Evolutionary conservation across 2,888 invertebrate genomes (phyloP), one percentile per base, ranked within the genome.

Genomic region (Netelia inedita): DNA sequence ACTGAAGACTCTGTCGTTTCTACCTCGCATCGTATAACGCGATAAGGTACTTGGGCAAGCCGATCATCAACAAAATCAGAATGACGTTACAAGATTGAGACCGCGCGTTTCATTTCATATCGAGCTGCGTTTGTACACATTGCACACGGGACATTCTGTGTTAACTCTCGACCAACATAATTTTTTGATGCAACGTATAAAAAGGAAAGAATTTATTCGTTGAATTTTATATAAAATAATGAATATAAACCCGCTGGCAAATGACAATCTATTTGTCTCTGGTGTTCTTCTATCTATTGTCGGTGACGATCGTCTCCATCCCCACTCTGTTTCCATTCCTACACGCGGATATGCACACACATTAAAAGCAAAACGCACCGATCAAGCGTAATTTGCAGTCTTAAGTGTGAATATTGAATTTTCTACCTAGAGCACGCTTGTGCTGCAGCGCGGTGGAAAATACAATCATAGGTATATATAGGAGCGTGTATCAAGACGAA

Each of bases 11-110:
- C 10, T 65, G 41, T 57, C 43, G 43, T 41, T 14, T 14, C 10
- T 55, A 43, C 28, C 43, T 65, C 43, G 55, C 43, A 55, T 73
- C 66, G 10, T 43, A 66, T 72, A 57, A 43, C 43, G 57, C 72
- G 79, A 73, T 80, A 79, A 73, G 35, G 72, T 55, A 63, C 43
- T 55, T 6, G 0, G 55, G 19, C 63, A 35, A 35, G 65, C 11
- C 14, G 57, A 73, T 73, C 66, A 59, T 80, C n/a, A 79, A 79
- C 35, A 6, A 35, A 35, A 35, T 35, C 0, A 8, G 6, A 35
- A 35, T 35, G 35, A 35, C 35, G 5, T 35, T 35, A 35, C 6
- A 35, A 35, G 6, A 35, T 35, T 35, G 35, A 35, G 6, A 35
- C 35, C 35, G 8, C 35, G 35, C 6, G 35, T 6, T 35, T 35